phyloP scores from a whole-genome alignment of 2,797 vertebrate species.

The Protonibea diacanthus region DNA sequence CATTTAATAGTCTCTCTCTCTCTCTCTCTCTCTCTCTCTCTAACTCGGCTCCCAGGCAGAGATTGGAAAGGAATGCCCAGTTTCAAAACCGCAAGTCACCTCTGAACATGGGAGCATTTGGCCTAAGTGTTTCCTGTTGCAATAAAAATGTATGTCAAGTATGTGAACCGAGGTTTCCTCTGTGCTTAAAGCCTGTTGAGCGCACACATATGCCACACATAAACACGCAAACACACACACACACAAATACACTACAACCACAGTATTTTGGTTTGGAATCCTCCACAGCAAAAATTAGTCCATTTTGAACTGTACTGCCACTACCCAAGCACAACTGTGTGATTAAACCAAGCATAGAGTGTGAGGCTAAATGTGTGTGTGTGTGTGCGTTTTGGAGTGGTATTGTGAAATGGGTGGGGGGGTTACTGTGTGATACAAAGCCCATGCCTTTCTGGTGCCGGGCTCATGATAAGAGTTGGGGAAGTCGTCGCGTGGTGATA shows the following conservation, averaged over 20 bases:
- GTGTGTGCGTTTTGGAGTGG: slow-evolving; percentile 25
- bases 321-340: slow-evolving; percentile 56
- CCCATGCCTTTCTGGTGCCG: slow-evolving; percentile 61
- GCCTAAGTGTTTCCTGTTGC: slow-evolving; percentile 84
- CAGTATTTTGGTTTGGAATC: slow-evolving; percentile 50
- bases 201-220: slow-evolving; percentile 18
- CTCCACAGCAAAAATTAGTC: slow-evolving; percentile 41
- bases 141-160: slow-evolving; percentile 84
- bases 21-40: slow-evolving; percentile 41
- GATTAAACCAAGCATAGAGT: slow-evolving; percentile 57
- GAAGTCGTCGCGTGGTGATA: slow-evolving; percentile 75
- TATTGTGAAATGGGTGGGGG: slow-evolving; percentile 54
- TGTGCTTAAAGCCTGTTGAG: slow-evolving; percentile 48
- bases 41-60: slow-evolving; percentile 67
- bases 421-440: slow-evolving; percentile 63
- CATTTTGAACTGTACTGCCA: slow-evolving; percentile 42
- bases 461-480: slow-evolving; percentile 81
- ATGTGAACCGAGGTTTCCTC: slow-evolving; percentile 76
- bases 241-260: slow-evolving; percentile 24
- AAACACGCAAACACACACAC: slow-evolving; percentile 12
- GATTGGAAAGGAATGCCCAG: slow-evolving; percentile 79
- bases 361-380: slow-evolving; percentile 25
- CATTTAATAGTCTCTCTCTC: slow-evolving; percentile 80
- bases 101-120: slow-evolving; percentile 81
- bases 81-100: slow-evolving; percentile 81